Conservation (phyloP, 2,888 invertebrate genomes). For the Pseudococcus viburni region DNA sequence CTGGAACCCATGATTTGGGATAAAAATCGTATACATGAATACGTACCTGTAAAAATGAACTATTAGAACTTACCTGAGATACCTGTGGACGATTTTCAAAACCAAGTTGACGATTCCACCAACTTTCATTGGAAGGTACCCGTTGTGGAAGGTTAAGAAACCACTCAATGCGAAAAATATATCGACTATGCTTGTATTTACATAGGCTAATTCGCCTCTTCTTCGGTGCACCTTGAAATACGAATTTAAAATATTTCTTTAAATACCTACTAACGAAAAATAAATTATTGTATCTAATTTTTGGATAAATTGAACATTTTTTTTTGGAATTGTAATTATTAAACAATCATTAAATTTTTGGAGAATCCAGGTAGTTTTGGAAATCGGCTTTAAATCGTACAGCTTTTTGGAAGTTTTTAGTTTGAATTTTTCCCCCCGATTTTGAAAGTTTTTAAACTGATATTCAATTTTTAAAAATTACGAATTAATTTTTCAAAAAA, state of each 20-base stretch:
- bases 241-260: background rate
- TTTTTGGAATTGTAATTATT: too few relatives aligned
- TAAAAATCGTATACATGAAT: too few relatives aligned
- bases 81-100: conserved; percentile 69
- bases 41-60: background rate
- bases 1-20: conserved; percentile 49
- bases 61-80: conserved; percentile 68
- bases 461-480: too few relatives aligned
- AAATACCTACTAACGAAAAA: background rate
- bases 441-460: too few relatives aligned
- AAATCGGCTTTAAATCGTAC: too few relatives aligned
- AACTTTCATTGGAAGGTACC: conserved; percentile 69
- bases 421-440: too few relatives aligned
- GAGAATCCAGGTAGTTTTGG: too few relatives aligned
- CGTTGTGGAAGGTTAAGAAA: conserved; percentile 69
- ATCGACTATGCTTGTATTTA: conserved; percentile 69
- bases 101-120: conserved; percentile 69
- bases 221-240: conserved; percentile 52
- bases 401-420: too few relatives aligned
- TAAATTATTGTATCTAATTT: background rate
- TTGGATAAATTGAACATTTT: background rate
- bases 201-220: conserved; percentile 59
- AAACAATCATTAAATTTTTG: too few relatives aligned
- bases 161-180: conserved; percentile 70
- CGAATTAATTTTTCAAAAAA: too few relatives aligned